A percentile compares a stretch with the other conserved stretches of the same genome.
Conservation (phyloP, 2,797 vertebrate species). For the Carduelis carduelis region DNA sequence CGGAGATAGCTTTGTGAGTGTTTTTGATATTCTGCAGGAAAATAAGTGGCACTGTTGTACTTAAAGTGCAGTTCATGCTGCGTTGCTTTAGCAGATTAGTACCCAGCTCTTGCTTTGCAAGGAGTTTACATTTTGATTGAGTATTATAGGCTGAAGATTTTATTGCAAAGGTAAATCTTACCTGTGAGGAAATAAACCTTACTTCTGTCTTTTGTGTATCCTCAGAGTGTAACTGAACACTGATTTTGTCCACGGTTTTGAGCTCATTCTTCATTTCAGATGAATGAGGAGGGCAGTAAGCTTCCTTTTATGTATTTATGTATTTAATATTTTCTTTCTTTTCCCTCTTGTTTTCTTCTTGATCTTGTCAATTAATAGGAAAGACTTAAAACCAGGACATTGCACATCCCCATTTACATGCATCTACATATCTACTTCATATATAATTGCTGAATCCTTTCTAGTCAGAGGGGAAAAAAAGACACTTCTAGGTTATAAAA, state of each 20-base stretch:
- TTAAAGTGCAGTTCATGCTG: background rate
- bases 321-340: background rate
- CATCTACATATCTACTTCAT: background rate
- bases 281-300: background rate
- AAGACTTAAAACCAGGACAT: background rate
- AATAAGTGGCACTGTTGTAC: background rate
- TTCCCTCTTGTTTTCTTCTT: background rate
- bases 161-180: constrained; percentile 7
- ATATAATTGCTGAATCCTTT: background rate
- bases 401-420: background rate
- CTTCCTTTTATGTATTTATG: background rate
- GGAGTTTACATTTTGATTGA: background rate
- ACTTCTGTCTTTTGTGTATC: background rate
- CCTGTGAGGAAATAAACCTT: background rate
- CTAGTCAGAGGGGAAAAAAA: background rate
- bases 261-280: background rate
- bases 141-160: background rate
- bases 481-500: background rate
- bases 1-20: background rate
- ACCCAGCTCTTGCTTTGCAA: background rate
- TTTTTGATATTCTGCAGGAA: constrained; percentile 11
- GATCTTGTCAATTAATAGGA: background rate
- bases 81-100: background rate
- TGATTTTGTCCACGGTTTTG: background rate
- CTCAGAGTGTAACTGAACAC: background rate